phyloP scores from a whole-genome alignment of 2,113 vertebrate genomes.

The Syngnathus floridae region DNA sequence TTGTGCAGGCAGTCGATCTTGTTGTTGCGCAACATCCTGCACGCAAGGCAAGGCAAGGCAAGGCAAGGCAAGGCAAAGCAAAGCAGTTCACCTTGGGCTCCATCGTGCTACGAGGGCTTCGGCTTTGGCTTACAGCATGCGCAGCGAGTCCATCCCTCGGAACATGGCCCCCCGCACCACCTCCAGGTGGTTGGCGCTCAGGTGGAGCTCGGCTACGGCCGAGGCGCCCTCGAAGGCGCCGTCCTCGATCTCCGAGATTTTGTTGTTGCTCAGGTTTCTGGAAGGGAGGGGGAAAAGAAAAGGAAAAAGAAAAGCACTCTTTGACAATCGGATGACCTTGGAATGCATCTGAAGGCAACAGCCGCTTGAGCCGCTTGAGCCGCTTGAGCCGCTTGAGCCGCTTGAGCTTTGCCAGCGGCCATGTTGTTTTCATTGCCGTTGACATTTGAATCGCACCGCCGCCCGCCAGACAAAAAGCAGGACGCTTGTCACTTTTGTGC shows the following conservation, averaged over 20 bases:
- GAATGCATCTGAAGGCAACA: no score
- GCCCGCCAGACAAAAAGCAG: not conserved
- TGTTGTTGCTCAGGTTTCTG: constrained; percentile 98
- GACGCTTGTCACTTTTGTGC: not conserved
- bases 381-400: not conserved
- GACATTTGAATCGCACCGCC: no score
- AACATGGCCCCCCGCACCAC: constrained; percentile 90
- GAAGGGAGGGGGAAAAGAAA: not conserved
- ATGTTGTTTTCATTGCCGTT: not conserved
- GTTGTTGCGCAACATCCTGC: constrained; percentile 94
- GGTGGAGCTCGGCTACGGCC: constrained; percentile 81
- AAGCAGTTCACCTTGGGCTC: no score
- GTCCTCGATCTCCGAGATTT: constrained; percentile 89
- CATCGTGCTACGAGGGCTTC: no score
- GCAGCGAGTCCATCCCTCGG: constrained; percentile 81
- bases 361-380: no score
- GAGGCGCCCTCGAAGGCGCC: constrained; percentile 84
- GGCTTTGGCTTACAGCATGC: constrained; percentile 84
- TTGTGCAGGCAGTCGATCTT: constrained; percentile 93
- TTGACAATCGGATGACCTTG: no score
- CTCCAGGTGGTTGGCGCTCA: constrained; percentile 87
- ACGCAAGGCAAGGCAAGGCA: not conserved
- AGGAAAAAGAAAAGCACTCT: no score
- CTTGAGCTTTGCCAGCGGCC: not conserved
- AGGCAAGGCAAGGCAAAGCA: no score